Conservation (phyloP, 2,888 invertebrate genomes). For the Clepsis dumicolana region DNA sequence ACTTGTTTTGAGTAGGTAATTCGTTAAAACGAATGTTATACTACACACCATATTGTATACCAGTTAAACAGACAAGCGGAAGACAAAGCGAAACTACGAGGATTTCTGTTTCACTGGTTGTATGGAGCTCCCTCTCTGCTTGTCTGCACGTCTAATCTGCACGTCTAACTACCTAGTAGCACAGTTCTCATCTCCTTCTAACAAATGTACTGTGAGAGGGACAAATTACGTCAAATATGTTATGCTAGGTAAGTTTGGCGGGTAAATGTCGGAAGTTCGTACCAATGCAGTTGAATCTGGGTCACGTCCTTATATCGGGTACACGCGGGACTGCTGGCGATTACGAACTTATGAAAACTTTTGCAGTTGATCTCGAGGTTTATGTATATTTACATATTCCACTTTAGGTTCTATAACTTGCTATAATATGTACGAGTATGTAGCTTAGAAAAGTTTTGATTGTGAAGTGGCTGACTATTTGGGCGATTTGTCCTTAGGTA, state of each 20-base stretch:
- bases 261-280: constrained; percentile 20
- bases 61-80: too few species aligned
- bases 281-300: constrained; percentile 29
- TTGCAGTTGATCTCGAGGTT: constrained; percentile 4
- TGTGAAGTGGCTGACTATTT: too few species aligned
- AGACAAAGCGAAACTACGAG: too few species aligned
- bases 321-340: constrained; percentile 16
- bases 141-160: too few species aligned
- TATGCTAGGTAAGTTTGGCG: constrained; percentile 21
- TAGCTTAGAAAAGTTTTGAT: not conserved
- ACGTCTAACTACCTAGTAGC: not conserved
- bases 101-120: not conserved
- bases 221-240: not conserved
- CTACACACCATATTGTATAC: too few species aligned
- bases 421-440: too few species aligned
- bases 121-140: not conserved
- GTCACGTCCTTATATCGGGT: constrained; percentile 34
- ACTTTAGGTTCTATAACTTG: not conserved
- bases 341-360: constrained; percentile 29
- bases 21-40: too few species aligned
- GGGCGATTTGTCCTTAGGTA: too few species aligned
- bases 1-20: too few species aligned
- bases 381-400: not conserved
- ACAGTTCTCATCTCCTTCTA: not conserved
- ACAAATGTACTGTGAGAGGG: not conserved